These are phyloP conservation scores for Stegana nigrithorax DNA, from an alignment of 2,888 invertebrate species.

Conservation along the genomic window DNA sequence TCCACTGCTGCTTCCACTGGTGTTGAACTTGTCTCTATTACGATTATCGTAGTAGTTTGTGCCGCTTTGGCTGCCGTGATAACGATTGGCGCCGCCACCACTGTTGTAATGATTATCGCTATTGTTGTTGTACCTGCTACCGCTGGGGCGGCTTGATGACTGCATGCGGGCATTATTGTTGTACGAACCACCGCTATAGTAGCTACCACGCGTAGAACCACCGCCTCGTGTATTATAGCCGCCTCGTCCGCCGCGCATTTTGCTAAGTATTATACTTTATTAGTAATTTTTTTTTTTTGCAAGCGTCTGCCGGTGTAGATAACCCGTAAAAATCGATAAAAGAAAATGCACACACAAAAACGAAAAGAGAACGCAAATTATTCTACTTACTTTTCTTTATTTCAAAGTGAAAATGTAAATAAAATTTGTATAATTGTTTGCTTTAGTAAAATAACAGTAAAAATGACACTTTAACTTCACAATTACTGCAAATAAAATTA, in stretches of 20 bases:
- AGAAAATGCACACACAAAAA: too few species aligned
- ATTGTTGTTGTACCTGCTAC: slow-evolving; percentile 51
- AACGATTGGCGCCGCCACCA: slow-evolving; percentile 32
- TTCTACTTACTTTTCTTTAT: too few species aligned
- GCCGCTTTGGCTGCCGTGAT: slow-evolving; percentile 37
- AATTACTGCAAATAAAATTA: too few species aligned
- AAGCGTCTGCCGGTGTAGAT: too few species aligned
- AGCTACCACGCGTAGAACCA: slow-evolving; percentile 52
- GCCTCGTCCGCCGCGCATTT: slow-evolving; percentile 58
- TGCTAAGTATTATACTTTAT: too few species aligned
- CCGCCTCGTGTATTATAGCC: slow-evolving; percentile 59
- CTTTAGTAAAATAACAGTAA: too few species aligned
- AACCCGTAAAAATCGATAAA: too few species aligned
- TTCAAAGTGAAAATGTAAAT: too few species aligned
- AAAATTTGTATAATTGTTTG: too few species aligned
- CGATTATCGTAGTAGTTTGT: slow-evolving; percentile 51
- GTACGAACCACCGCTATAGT: slow-evolving; percentile 52
- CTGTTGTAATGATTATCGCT: slow-evolving; percentile 53
- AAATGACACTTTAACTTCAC: too few species aligned
- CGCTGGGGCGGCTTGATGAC: slow-evolving; percentile 57
- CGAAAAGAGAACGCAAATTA: too few species aligned
- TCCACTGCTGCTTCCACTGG: slow-evolving; percentile 48
- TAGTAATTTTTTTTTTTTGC: too few species aligned
- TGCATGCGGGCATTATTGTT: slow-evolving; percentile 61
- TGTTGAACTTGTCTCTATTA: slow-evolving; percentile 51